Percentiles rank a stretch among this genome's conserved stretches.
Evolutionary conservation across 2,113 vertebrate genomes (phyloP).

Genomic region (Proterorhinus semilunaris): DNA sequence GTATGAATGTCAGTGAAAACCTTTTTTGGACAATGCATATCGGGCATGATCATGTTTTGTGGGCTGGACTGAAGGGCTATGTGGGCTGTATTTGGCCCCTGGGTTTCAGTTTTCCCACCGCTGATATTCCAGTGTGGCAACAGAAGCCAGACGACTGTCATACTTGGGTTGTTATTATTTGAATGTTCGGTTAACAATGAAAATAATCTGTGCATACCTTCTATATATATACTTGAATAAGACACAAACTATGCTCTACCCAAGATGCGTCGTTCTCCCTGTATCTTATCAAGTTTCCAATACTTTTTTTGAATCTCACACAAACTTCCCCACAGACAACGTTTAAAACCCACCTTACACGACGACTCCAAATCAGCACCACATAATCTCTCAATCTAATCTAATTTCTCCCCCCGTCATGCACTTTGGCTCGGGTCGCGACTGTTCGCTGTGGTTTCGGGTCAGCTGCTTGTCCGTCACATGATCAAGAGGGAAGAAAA

Average conservation of each 20-base stretch:
- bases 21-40: too few relatives aligned
- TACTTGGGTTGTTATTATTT: too few relatives aligned
- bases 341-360: neutral
- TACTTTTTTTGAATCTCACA: neutral
- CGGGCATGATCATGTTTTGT: too few relatives aligned
- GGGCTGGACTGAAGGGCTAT: too few relatives aligned
- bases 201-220: too few relatives aligned
- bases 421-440: slow-evolving; percentile 48
- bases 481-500: slow-evolving; percentile 70
- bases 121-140: too few relatives aligned
- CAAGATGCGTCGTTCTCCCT: neutral
- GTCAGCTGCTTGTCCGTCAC: slow-evolving; percentile 77
- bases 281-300: neutral
- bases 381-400: slow-evolving; percentile 48
- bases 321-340: slow-evolving; percentile 25
- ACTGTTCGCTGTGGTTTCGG: slow-evolving; percentile 68
- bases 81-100: too few relatives aligned
- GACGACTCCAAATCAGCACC: slow-evolving; percentile 49
- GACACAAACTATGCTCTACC: neutral
- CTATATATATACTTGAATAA: too few relatives aligned
- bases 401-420: slow-evolving; percentile 49
- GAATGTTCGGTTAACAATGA: too few relatives aligned
- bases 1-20: too few relatives aligned
- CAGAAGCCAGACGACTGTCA: too few relatives aligned
- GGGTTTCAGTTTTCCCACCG: too few relatives aligned